Conservation (phyloP, 2,888 invertebrate species). For the Heliconius ethilla region DNA sequence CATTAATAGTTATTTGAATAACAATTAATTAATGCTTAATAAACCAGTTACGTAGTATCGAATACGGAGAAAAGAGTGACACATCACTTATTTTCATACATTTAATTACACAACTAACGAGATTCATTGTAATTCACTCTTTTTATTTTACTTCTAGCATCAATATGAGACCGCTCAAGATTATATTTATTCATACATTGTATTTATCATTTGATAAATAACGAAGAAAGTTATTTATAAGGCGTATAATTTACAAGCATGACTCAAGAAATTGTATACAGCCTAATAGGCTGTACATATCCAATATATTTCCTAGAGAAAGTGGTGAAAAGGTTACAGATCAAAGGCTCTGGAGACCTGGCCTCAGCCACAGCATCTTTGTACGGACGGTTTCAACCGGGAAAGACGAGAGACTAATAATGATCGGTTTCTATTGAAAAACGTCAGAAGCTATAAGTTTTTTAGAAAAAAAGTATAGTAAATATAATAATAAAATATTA, state of each 20-base stretch:
- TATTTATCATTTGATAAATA: not conserved
- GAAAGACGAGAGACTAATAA: not conserved
- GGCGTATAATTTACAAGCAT: constrained; percentile 23
- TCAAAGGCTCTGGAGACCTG: constrained; percentile 38
- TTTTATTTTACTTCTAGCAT: not conserved
- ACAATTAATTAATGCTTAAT: too few species aligned
- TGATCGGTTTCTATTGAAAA: not conserved
- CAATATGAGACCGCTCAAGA: not conserved
- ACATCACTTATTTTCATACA: not conserved
- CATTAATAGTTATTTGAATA: too few species aligned
- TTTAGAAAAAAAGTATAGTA: not conserved
- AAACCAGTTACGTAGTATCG: too few species aligned
- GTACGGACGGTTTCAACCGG: not conserved
- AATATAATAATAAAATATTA: not conserved
- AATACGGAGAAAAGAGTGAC: not conserved
- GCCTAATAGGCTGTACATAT: constrained; percentile 2
- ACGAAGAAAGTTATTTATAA: constrained; percentile 1
- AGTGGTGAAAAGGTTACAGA: constrained; percentile 36
- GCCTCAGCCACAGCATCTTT: not conserved
- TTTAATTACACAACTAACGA: not conserved
- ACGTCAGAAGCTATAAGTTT: not conserved
- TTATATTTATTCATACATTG: not conserved
- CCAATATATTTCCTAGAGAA: constrained; percentile 28
- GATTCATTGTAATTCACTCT: not conserved
- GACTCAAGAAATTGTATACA: constrained; percentile 27